A percentile compares a stretch with the other conserved stretches of the same genome.
phyloP scores from a whole-genome alignment of 1,140 invertebrate species.

The Drosophila ohnishii region DNA sequence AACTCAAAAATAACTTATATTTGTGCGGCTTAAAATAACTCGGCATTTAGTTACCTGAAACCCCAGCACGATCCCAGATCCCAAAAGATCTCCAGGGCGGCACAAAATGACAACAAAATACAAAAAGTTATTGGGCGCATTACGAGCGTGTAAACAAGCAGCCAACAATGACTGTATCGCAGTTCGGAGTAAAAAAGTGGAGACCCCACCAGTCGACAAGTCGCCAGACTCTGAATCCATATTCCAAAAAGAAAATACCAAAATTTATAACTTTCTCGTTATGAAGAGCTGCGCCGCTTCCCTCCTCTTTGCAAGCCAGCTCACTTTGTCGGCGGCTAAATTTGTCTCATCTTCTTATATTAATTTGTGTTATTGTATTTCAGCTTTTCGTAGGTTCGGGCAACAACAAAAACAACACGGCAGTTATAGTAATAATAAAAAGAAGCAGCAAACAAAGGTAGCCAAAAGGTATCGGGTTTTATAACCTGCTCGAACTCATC shows the following conservation, averaged over 20 bases:
- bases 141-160: constrained; percentile 78
- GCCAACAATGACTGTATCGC: constrained; percentile 66
- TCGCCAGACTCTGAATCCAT: constrained; percentile 8
- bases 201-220: constrained; percentile 63
- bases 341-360: constrained; percentile 81
- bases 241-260: constrained; percentile 66
- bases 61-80: neutral
- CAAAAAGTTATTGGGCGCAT: constrained; percentile 55
- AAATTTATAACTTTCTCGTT: constrained; percentile 83
- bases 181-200: constrained; percentile 5
- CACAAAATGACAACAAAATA: constrained; percentile 46
- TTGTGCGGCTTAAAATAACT: constrained; percentile 16
- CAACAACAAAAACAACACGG: constrained; percentile 16
- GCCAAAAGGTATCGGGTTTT: constrained; percentile 78
- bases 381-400: constrained; percentile 51
- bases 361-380: constrained; percentile 81
- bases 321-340: constrained; percentile 78
- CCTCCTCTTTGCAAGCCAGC: constrained; percentile 1
- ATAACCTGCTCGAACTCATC: constrained; percentile 81
- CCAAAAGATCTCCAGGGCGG: constrained; percentile 19
- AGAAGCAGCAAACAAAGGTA: constrained; percentile 57
- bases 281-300: constrained; percentile 49
- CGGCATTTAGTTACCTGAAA: constrained; percentile 3
- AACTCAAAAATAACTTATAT: constrained; percentile 2
- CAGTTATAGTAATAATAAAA: constrained; percentile 51